Evolutionary conservation across 1,140 invertebrate genomes (phyloP), one percentile per base, ranked within the genome.

Genomic region (Harpegnathos saltator): DNA sequence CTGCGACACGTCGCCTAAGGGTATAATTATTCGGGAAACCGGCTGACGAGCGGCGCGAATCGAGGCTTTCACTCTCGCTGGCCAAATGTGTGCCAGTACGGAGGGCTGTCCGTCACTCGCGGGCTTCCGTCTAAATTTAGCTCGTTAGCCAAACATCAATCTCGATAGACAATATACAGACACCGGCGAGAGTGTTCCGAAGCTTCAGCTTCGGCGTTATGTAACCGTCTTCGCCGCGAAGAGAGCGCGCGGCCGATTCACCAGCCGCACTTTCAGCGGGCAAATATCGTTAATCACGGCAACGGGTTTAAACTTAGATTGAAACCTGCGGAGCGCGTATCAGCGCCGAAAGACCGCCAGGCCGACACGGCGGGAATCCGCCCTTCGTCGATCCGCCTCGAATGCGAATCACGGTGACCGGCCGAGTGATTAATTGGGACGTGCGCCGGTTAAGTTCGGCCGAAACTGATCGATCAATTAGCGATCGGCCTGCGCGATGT

Each of bases 71-170:
- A 78, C 61, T 87, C 82, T 68, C 38, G 38, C 78, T 29, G 58
- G n/a, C 69, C 29, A 56, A 44, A 83, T 69, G 52, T 17, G 38
- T 26, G 56, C 48, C 56, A 61, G 61, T 80, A 81, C 68, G 61
- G 52, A 74, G 62, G 48, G 11, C 77, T 72, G 72, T 89, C 62
- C 84, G 82, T 89, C 88, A 89, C 87, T 81, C 86, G 56, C 71
- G 72, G 33, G 44, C 75, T 74, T 66, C 62, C 65, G 56, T 52
- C 65, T 89, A 89, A 89, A 84, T 89, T 89, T 89, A 89, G 48
- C 84, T 50, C 29, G 50, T 65, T 77, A 89, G 44, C 19, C 56
- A 77, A 88, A 84, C 80, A 81, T 88, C 72, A 83, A 65, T 54
- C 52, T 68, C 58, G 59, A 81, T 82, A 22, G 61, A 89, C 77